Evolutionary conservation across 2,113 vertebrate genomes (phyloP), one percentile per base, ranked within the genome.

Genomic region (Rutilus rutilus): DNA sequence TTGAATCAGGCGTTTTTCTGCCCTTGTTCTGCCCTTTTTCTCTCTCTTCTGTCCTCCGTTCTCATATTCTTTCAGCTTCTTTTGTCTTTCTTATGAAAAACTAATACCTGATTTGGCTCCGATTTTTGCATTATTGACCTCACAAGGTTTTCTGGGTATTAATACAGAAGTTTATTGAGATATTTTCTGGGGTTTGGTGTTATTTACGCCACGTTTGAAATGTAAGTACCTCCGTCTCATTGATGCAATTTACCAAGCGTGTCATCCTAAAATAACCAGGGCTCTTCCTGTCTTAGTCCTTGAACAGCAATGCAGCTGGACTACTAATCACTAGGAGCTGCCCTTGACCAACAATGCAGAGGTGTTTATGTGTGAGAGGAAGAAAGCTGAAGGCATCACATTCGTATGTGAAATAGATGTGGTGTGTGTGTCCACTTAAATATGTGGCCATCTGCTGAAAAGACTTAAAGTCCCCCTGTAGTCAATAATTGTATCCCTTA

Each of bases 281-380:
- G n/a, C 7, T 62, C 75, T 82, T 74, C 74, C 64, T 79, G 83
- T 42, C 17, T 64, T 81, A 86, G 88, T 83, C 88, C 83, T 86
- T 89, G 86, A 69, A 52, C 83, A 76, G 84, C 62, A 83, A 84
- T 83, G 79, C 75, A 60, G 50, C 59, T 64, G 59, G 88, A 87
- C 86, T 81, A 76, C 84, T 80, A 89, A 87, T 80, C 57, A 69
- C 74, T 3, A 67, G 25, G 39, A 69, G 60, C 67, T 64, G 83
- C 39, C 83, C 82, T 84, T 83, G 84, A 69, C 52, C 52, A 45
- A 25, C 59, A 73, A 21, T 8, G n/a, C 36, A 6, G 23, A 82
- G 39, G 80, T 78, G 75, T 79, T 30, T 62, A 19, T 71, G 19
- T 82, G 59, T 84, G 30, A 23, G 42, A 23, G 17, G 1, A 30